Base-by-base conservation (phyloP, 2,888 invertebrate species). In the Zeuzera pyrina region DNA sequence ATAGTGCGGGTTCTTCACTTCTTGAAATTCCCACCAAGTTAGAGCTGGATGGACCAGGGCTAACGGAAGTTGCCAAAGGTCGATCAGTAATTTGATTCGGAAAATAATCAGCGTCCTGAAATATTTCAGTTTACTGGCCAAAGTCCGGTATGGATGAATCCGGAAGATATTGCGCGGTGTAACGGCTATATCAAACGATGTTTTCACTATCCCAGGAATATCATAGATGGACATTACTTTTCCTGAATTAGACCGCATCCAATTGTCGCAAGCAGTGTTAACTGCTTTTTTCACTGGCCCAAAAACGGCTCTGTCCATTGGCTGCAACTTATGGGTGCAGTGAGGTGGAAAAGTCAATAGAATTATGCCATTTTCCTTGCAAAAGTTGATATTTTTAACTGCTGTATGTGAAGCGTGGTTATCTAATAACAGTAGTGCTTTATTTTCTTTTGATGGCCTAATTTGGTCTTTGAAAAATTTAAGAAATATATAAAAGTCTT, bases 271-370 rank as follows among this genome's bases (percentile, higher is more conserved):
- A n/a, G n/a, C n/a, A n/a, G n/a, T n/a, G n/a, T n/a, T n/a, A n/a
- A n/a, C n/a, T n/a, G n/a, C n/a, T n/a, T 44, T 53, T 39, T 64
- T 65, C 15, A 61, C 39, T 12, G 59, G 57, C 3, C 60, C 55
- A 44, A 47, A 61, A 1, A 58, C 46, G 11, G 47, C 40, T 12
- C 50, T 31, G 38, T 64, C 57, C n/a, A 57, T 29, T 15, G 58
- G 62, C 34, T n/a, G 63, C 12, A 66, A 33, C 30, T 52, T 57
- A 32, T 66, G 65, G 3, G 49, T 48, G 36, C 57, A 58, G 34
- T 66, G 63, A 6, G 59, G n/a, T 2, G 57, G 56, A 53, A 59
- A 51, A 10, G 42, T 35, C 1, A 39, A 6, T 10, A 35, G 19
- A 33, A 53, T 39, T 12, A 67, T 49, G 2, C 57, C 52, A 39